Base-by-base conservation (phyloP, 2,888 invertebrate species). In the Drosophila recens region DNA sequence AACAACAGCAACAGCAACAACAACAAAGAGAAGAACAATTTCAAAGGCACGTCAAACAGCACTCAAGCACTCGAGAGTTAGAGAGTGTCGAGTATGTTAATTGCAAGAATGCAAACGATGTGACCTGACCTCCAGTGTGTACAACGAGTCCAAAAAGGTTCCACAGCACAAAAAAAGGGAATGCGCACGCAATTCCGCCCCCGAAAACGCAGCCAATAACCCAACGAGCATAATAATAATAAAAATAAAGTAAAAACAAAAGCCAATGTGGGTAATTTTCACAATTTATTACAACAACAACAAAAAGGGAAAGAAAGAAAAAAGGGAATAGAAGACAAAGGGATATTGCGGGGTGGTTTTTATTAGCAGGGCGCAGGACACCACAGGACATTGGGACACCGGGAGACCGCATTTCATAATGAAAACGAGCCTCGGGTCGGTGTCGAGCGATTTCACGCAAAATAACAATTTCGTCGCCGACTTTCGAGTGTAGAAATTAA, bases 401-500 rank as follows among this genome's bases (percentile, higher is more conserved):
- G 45, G 52, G 40, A 20, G 36, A 20, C 61, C 62, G 46, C 68
- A 74, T 58, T 73, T 67, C 20, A 73, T 63, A 75, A 57, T 42
- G 65, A 48, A 62, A 70, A 58, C 62, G 68, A 52, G 45, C 42
- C 72, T 57, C 30, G 49, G 45, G n/a, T 57, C 75, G 42, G 63
- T 82, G 75, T 67, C 71, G 71, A 78, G 49, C 78, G 75, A 87
- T 82, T 84, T 78, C 89, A 78, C 73, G 76, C 85, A 80, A 89
- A 81, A 86, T 86, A 86, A 80, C 89, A 72, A 87, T 86, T 89
- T 86, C 58, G 71, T 78, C 72, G 69, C 59, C 67, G 80, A 67
- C 58, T 71, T 63, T 69, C 34, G 74, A 79, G 72, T 75, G 85
- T 72, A 72, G 89, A 89, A 86, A 86, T 89, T 87, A 89, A 86